Conservation (phyloP, 2,888 invertebrate genomes). For the Melieria crassipennis region DNA sequence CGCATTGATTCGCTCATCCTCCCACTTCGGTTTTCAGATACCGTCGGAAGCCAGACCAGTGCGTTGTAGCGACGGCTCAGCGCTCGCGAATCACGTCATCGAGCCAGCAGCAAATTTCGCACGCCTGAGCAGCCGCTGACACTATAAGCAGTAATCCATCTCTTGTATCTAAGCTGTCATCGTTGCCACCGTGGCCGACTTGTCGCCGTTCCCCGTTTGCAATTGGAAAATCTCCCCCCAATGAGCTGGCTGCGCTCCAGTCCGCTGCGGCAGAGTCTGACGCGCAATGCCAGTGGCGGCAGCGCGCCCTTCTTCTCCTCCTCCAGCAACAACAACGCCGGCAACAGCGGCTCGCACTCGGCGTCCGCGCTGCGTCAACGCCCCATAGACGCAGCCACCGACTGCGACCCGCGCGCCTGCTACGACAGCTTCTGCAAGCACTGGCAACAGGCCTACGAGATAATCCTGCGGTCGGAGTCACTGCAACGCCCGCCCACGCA, state of each 20-base stretch:
- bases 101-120: background rate
- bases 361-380: slow-evolving; percentile 67
- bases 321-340: slow-evolving; percentile 17
- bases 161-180: background rate
- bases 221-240: slow-evolving; percentile 25
- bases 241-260: slow-evolving; percentile 81
- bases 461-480: slow-evolving; percentile 77
- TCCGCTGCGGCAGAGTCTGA: slow-evolving; percentile 66
- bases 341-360: slow-evolving; percentile 23
- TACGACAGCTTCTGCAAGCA: slow-evolving; percentile 93
- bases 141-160: slow-evolving; percentile 4
- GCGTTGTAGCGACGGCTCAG: too few relatives aligned
- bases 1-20: too few relatives aligned
- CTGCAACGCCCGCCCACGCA: slow-evolving; percentile 71
- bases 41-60: too few relatives aligned
- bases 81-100: background rate
- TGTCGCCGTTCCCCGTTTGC: too few relatives aligned
- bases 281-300: slow-evolving; percentile 60
- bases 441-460: slow-evolving; percentile 91
- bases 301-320: slow-evolving; percentile 38
- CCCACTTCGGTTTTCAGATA: too few relatives aligned
- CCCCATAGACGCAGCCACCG: slow-evolving; percentile 73
- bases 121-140: background rate
- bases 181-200: too few relatives aligned
- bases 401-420: slow-evolving; percentile 88